Evolutionary conservation across 2,797 vertebrate genomes (phyloP).

Genomic region (Loris lydekkerianus): DNA sequence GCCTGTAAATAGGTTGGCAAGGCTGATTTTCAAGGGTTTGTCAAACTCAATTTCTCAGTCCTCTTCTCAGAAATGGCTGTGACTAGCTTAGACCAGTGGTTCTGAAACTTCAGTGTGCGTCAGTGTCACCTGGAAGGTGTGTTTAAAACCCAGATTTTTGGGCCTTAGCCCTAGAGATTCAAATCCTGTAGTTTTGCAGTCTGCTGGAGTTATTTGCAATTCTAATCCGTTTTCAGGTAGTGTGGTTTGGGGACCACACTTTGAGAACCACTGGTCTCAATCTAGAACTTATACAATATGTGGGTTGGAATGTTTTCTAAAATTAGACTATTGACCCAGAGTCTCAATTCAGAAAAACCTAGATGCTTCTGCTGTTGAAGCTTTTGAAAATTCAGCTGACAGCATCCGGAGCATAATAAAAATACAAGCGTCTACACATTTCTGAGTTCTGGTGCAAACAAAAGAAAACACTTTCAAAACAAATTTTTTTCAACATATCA

Average conservation of each 20-base stretch:
- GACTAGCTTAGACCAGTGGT: background rate
- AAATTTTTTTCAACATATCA: background rate
- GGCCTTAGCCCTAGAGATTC: background rate
- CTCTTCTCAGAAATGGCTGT: slow-evolving; percentile 73
- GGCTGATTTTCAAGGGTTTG: background rate
- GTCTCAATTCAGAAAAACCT: slow-evolving; percentile 61
- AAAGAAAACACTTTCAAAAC: slow-evolving; percentile 72
- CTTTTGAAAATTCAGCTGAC: slow-evolving; percentile 77
- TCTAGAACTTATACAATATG: slow-evolving; percentile 52
- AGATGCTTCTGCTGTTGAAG: slow-evolving; percentile 43
- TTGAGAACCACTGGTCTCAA: background rate
- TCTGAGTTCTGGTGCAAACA: slow-evolving; percentile 77
- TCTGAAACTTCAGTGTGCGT: background rate
- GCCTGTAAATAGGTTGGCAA: background rate
- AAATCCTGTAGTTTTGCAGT: background rate
- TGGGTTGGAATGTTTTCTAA: slow-evolving; percentile 78
- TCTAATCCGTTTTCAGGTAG: background rate
- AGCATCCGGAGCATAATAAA: slow-evolving; percentile 83
- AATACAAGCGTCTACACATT: slow-evolving; percentile 85
- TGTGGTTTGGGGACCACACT: background rate
- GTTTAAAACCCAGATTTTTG: background rate
- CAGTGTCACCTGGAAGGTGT: background rate
- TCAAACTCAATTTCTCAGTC: slow-evolving; percentile 59
- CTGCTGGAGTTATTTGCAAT: background rate
- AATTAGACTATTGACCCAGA: slow-evolving; percentile 64